Evolutionary conservation across 2,888 invertebrate genomes (phyloP).

Genomic region (Eupeodes latifasciatus): DNA sequence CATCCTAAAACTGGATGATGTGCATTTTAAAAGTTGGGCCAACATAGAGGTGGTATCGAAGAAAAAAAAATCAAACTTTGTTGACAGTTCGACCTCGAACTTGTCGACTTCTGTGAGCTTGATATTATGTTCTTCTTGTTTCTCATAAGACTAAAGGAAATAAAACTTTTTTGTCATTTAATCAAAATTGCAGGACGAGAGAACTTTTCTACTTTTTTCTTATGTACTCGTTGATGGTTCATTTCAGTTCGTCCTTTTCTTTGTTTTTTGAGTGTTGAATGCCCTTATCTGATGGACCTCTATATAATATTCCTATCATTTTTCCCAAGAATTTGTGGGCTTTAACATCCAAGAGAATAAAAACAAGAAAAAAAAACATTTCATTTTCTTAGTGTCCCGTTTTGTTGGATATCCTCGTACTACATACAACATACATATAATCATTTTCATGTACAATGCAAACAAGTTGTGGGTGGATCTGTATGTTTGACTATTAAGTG

Average conservation of each 20-base stretch:
- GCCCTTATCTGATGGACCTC: conserved; percentile 5
- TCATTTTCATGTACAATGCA: conserved; percentile 11
- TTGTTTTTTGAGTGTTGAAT: conserved; percentile 37
- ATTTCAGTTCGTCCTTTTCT: conserved; percentile 34
- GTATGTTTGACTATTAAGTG: conserved; percentile 55
- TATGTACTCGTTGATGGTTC: neutral
- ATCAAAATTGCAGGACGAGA: conserved; percentile 62
- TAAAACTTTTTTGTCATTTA: conserved; percentile 69
- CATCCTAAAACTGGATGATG: conserved; percentile 37
- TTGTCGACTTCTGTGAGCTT: conserved; percentile 53
- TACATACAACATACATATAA: conserved; percentile 13
- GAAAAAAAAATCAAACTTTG: conserved; percentile 31
- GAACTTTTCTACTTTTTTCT: conserved; percentile 14
- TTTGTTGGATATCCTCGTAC: neutral
- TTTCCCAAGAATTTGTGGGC: neutral
- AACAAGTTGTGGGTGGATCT: neutral
- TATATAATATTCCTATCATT: conserved; percentile 18
- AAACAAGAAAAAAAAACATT: conserved; percentile 46
- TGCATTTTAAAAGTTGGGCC: conserved; percentile 31
- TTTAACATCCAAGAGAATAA: neutral
- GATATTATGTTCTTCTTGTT: conserved; percentile 13
- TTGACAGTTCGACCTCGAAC: conserved; percentile 71
- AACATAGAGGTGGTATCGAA: neutral
- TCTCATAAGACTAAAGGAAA: conserved; percentile 12
- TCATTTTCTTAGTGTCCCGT: conserved; percentile 59